These are phyloP conservation scores for Hepsetus odoe DNA, from an alignment of 2,113 vertebrate genomes.

Conservation along the genomic window DNA sequence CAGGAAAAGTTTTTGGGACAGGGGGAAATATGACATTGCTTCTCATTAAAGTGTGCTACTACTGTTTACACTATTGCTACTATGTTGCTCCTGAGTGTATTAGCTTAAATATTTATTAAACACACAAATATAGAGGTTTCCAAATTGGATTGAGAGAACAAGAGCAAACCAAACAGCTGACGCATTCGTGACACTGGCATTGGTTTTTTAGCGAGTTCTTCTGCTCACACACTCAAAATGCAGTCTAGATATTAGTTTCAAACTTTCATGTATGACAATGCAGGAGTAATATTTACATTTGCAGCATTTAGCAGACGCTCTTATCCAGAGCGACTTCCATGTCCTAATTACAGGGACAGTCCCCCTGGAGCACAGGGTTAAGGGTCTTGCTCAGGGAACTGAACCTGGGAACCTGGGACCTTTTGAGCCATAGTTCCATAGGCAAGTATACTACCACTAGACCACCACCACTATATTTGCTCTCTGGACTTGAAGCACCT, in stretches of 20 bases:
- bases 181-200: too few relatives aligned
- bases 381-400: too few relatives aligned
- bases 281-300: too few relatives aligned
- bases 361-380: too few relatives aligned
- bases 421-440: too few relatives aligned
- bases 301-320: too few relatives aligned
- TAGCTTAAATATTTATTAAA: neutral
- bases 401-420: too few relatives aligned
- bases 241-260: neutral
- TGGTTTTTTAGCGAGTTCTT: neutral
- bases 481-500: neutral
- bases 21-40: neutral
- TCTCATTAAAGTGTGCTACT: neutral
- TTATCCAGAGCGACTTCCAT: too few relatives aligned
- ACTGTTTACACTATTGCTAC: conserved; percentile 1
- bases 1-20: conserved; percentile 11
- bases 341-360: too few relatives aligned
- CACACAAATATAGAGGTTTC: neutral
- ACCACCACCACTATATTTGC: neutral
- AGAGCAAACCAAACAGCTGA: neutral
- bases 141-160: neutral
- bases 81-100: neutral
- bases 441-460: too few relatives aligned
- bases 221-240: neutral
- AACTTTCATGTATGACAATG: too few relatives aligned